Percentiles rank a stretch among this genome's conserved stretches.
Conservation (phyloP, 2,113 vertebrate genomes). For the Pungitius pungitius region DNA sequence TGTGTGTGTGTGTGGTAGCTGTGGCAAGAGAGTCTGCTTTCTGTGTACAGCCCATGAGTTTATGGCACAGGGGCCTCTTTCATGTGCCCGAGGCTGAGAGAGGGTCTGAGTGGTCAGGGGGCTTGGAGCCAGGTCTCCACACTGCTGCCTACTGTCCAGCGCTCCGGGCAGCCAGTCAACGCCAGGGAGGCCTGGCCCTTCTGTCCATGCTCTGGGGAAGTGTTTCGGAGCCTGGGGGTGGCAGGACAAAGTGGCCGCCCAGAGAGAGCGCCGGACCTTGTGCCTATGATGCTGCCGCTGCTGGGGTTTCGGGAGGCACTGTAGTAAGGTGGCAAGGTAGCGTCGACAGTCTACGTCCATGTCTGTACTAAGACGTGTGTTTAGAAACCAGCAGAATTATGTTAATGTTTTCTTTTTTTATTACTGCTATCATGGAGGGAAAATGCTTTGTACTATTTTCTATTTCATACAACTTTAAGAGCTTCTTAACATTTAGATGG, state of each 20-base stretch:
- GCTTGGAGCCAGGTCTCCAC: conserved; percentile 82
- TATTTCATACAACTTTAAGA: conserved; percentile 3
- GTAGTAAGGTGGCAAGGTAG: conserved; percentile 61
- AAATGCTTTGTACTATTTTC: not conserved
- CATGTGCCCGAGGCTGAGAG: conserved; percentile 81
- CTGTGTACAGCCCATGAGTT: conserved; percentile 74
- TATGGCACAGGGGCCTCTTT: conserved; percentile 83
- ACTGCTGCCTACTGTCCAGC: conserved; percentile 82
- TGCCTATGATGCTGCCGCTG: conserved; percentile 63
- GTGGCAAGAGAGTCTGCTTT: conserved; percentile 59
- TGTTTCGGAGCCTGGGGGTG: conserved; percentile 76
- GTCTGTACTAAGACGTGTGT: conserved; percentile 11
- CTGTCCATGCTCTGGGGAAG: conserved; percentile 80
- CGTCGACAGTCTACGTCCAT: conserved; percentile 55
- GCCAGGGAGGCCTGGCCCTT: conserved; percentile 79
- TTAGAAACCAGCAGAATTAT: conserved; percentile 15
- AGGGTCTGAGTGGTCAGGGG: conserved; percentile 84
- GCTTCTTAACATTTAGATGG: not conserved
- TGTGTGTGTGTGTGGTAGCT: conserved; percentile 35
- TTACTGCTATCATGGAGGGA: not conserved
- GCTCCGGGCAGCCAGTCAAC: conserved; percentile 83
- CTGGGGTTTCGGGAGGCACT: conserved; percentile 41
- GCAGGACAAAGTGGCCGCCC: conserved; percentile 80
- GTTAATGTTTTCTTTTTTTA: not conserved
- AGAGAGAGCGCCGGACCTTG: conserved; percentile 73